Percentiles rank a stretch among this genome's conserved stretches.
phyloP scores from a whole-genome alignment of 2,797 vertebrate species.

The Neosilurus hyrtlii region DNA sequence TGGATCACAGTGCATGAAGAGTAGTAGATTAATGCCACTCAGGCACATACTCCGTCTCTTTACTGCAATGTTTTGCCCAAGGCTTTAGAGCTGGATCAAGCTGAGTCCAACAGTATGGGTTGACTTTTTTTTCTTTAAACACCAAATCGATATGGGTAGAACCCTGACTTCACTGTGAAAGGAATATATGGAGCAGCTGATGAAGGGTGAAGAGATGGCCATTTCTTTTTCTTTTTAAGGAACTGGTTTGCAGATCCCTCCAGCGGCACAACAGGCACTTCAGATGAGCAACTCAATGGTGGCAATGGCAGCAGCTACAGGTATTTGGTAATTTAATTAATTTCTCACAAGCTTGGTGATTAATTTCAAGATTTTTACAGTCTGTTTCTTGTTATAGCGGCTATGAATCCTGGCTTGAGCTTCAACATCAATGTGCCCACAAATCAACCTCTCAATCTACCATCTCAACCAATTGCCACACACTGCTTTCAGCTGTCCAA shows the following conservation, averaged over 20 bases:
- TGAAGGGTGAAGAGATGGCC: background rate
- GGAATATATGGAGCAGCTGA: background rate
- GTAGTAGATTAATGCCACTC: too few relatives aligned
- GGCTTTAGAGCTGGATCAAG: too few relatives aligned
- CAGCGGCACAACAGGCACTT: constrained; percentile 91
- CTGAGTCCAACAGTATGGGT: too few relatives aligned
- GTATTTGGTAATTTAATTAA: constrained; percentile 55
- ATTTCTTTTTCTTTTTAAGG: constrained; percentile 66
- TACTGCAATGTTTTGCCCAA: too few relatives aligned
- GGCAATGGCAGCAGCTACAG: constrained; percentile 85
- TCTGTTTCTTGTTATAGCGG: constrained; percentile 35
- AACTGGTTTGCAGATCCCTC: constrained; percentile 92
- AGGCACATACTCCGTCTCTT: too few relatives aligned
- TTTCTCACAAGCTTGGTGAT: background rate
- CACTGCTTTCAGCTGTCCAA: constrained; percentile 97
- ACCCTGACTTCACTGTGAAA: too few relatives aligned
- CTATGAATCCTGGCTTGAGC: constrained; percentile 66
- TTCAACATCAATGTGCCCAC: constrained; percentile 64
- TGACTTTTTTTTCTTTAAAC: too few relatives aligned
- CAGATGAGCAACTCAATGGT: constrained; percentile 95
- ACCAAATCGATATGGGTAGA: too few relatives aligned
- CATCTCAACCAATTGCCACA: constrained; percentile 88
- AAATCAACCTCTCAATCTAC: constrained; percentile 68
- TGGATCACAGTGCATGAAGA: too few relatives aligned
- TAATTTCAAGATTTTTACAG: background rate